These are phyloP conservation scores for Cistogaster globosa DNA, from an alignment of 2,888 invertebrate genomes.

Conservation along the genomic window DNA sequence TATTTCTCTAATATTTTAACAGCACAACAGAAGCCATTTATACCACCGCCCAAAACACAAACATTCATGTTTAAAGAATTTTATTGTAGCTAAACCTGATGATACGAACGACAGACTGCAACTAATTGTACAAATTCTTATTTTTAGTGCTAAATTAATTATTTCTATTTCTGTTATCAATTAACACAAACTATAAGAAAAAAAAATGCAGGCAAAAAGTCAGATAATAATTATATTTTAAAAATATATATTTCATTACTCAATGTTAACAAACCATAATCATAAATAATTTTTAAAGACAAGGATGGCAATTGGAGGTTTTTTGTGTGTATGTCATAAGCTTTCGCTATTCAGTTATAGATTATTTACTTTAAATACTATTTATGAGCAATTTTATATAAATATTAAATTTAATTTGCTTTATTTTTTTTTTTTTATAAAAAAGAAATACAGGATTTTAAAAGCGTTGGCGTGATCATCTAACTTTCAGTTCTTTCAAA, in stretches of 20 bases:
- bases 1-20: conserved; percentile 86
- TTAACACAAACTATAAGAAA: conserved; percentile 8
- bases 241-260: neutral
- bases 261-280: neutral
- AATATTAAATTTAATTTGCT: no score
- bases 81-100: neutral
- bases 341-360: no score
- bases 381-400: no score
- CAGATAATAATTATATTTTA: neutral
- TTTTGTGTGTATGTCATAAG: no score
- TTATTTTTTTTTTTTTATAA: no score
- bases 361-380: no score
- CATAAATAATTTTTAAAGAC: no score
- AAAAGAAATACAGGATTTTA: no score
- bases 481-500: no score
- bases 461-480: no score
- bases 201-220: conserved; percentile 1
- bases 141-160: neutral
- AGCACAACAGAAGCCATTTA: conserved; percentile 89
- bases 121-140: conserved; percentile 24
- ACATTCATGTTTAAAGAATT: conserved; percentile 64
- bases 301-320: no score
- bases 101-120: neutral
- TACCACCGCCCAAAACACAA: conserved; percentile 89
- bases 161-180: conserved; percentile 32